These are phyloP conservation scores for Sarcophaga peregrina DNA, from an alignment of 1,140 invertebrate species.

Conservation along the genomic window DNA sequence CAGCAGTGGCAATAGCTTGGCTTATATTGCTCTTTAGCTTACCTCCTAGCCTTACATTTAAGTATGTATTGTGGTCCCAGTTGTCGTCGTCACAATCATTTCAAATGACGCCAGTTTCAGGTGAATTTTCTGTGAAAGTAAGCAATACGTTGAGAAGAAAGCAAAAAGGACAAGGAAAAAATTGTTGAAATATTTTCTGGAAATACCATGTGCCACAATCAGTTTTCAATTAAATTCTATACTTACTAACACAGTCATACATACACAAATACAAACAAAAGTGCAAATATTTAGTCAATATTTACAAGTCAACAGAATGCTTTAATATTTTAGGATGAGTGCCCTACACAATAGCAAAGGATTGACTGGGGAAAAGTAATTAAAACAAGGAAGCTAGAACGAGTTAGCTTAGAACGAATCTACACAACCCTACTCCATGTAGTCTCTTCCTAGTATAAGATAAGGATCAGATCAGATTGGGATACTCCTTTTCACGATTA, in stretches of 20 bases:
- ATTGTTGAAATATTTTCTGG: slow-evolving; percentile 27
- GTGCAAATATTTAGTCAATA: too few species aligned
- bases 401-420: too few species aligned
- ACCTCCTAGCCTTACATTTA: neutral
- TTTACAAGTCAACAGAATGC: too few species aligned
- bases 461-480: too few species aligned
- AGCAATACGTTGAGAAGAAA: neutral
- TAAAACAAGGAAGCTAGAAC: too few species aligned
- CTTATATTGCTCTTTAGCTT: neutral
- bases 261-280: neutral
- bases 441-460: too few species aligned
- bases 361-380: too few species aligned
- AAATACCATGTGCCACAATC: slow-evolving; percentile 38
- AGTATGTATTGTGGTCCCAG: neutral
- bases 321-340: too few species aligned
- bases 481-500: too few species aligned
- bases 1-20: neutral
- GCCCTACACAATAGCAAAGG: too few species aligned
- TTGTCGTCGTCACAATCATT: neutral
- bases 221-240: slow-evolving; percentile 31
- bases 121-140: neutral
- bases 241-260: neutral
- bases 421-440: too few species aligned
- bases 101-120: slow-evolving; percentile 29
- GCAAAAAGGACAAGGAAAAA: neutral